Base-by-base conservation (phyloP, 2,888 invertebrate genomes). In the Drosophila birchii region DNA sequence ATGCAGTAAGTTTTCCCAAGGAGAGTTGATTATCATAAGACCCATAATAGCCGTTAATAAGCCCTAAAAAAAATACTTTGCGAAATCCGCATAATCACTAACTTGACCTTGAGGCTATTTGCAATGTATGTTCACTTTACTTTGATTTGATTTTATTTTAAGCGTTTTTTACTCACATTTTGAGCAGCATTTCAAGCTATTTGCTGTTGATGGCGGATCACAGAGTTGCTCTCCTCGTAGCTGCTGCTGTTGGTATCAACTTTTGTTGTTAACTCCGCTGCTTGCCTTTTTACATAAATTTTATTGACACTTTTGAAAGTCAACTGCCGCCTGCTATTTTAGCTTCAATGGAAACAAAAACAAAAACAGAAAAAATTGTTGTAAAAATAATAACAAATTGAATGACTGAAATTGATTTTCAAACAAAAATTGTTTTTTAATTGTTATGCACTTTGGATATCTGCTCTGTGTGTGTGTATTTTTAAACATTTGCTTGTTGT, bases 261-360 rank as follows among this genome's bases (percentile, higher is more conserved):
- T 67, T 55, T 41, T 59, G n/a, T n/a, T 60, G 53, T 45, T 67
- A 45, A 75, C 72, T 23, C 23, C 4, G 23, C 23, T 75, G 57
- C 58, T 59, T 59, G 57, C 56, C 61, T 43, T 60, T 74, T 60
- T 69, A 69, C 69, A 59, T 77, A 53, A 69, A 68, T 61, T 81
- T 79, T 77, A 75, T 79, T 83, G 75, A 78, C 88, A 88, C 84
- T 80, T 83, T 84, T 75, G 67, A 88, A 81, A 82, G 86, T 83
- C 86, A 82, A 83, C 71, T 81, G 70, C 67, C 61, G 80, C 39
- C 51, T 62, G 64, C 72, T 26, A 26, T 26, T 73, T 57, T 41
- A 53, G 63, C 63, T 73, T 72, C 53, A 44, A 63, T 47, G 38
- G 41, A 53, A 60, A 53, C 32, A 29, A 36, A 73, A 51, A 58